These are phyloP conservation scores for Ctenicera cuprea DNA, from an alignment of 2,888 invertebrate species.

Conservation along the genomic window DNA sequence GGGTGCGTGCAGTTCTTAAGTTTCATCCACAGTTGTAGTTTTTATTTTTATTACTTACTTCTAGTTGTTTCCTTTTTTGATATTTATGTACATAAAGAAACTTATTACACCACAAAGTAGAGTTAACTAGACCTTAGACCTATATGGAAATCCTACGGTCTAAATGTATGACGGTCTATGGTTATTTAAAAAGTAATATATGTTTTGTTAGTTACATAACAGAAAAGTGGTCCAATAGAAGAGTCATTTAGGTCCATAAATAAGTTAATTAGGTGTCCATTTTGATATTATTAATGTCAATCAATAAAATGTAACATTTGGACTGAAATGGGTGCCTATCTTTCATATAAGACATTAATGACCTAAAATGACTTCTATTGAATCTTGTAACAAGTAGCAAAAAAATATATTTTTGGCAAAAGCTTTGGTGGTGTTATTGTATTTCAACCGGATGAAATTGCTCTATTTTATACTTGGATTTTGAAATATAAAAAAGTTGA, in stretches of 20 bases:
- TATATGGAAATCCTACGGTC: not conserved
- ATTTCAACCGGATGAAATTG: not conserved
- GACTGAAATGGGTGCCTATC: conserved; percentile 66
- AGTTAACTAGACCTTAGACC: conserved; percentile 13
- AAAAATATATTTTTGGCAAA: conserved; percentile 10
- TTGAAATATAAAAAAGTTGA: not conserved
- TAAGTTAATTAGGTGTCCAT: conserved; percentile 53
- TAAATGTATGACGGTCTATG: conserved; percentile 11
- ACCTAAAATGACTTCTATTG: conserved; percentile 62
- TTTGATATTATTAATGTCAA: conserved; percentile 59
- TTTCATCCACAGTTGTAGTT: conserved; percentile 21
- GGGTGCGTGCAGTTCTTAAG: conserved; percentile 24
- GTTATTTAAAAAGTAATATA: conserved; percentile 38
- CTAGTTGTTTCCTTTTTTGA: conserved; percentile 30
- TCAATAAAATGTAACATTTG: conserved; percentile 61
- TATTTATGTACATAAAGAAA: conserved; percentile 46
- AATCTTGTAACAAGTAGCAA: conserved; percentile 40
- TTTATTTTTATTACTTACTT: conserved; percentile 23
- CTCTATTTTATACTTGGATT: not conserved
- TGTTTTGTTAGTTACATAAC: conserved; percentile 34
- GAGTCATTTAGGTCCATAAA: conserved; percentile 60
- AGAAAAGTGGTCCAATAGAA: conserved; percentile 59
- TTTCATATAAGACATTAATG: conserved; percentile 52
- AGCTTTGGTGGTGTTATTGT: conserved; percentile 1
- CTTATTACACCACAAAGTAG: conserved; percentile 34